phyloP scores from a whole-genome alignment of 2,113 vertebrate genomes.

The Clarias macrocephalus region DNA sequence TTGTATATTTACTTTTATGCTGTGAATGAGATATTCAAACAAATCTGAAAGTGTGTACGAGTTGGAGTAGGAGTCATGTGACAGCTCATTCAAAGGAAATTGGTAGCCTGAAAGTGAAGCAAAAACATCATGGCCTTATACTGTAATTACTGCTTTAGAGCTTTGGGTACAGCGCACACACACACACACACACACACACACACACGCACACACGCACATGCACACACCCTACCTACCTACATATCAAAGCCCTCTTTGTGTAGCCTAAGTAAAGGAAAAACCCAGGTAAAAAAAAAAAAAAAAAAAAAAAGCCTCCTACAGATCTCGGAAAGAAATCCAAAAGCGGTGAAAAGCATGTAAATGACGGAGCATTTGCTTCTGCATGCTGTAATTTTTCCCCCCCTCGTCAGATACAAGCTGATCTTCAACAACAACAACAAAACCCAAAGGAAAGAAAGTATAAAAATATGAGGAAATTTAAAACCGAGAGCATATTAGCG shows the following conservation, averaged over 20 bases:
- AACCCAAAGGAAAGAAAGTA: neutral
- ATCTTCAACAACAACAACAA: neutral
- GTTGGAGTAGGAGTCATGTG: neutral
- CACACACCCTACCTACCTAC: neutral
- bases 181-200: neutral
- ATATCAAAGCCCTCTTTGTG: constrained; percentile 8
- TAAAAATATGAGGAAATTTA: neutral
- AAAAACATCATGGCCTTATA: neutral
- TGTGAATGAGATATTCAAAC: neutral
- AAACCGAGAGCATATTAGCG: neutral
- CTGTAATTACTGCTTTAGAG: constrained; percentile 14
- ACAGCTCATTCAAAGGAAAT: neutral
- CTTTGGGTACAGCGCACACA: neutral
- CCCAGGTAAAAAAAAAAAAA: neutral
- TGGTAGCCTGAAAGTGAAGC: neutral
- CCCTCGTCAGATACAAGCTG: neutral
- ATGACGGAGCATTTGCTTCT: neutral
- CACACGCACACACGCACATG: neutral
- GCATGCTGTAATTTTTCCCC: neutral
- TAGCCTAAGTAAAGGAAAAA: neutral
- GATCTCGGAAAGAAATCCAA: neutral
- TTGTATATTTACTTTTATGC: neutral
- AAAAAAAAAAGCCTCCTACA: neutral
- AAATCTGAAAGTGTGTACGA: neutral
- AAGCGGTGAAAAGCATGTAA: neutral